Evolutionary conservation across 2,797 vertebrate species (phyloP).

Genomic region (Peromyscus attwateri): DNA sequence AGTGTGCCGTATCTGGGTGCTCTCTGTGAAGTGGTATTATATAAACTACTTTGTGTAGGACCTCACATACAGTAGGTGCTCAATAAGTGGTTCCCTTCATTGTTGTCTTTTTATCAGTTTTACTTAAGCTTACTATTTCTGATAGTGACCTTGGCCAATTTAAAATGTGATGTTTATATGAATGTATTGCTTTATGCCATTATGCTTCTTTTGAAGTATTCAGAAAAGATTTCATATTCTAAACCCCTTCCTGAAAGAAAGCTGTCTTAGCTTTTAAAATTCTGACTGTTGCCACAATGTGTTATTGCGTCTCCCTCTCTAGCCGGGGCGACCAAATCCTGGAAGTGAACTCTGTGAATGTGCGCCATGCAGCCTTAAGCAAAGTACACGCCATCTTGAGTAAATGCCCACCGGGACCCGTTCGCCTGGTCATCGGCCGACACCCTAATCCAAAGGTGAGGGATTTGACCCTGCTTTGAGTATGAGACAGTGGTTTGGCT

Average conservation of each 20-base stretch:
- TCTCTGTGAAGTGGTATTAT: not conserved
- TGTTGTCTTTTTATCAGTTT: not conserved
- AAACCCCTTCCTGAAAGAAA: conserved; percentile 10
- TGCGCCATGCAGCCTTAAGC: conserved; percentile 94
- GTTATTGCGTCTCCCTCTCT: conserved; percentile 66
- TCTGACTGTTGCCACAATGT: not conserved
- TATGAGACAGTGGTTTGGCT: not conserved
- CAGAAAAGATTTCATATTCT: not conserved
- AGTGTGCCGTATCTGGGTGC: not conserved
- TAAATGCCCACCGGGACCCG: conserved; percentile 95
- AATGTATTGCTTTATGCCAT: not conserved
- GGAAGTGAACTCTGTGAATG: conserved; percentile 96
- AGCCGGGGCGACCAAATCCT: conserved; percentile 98
- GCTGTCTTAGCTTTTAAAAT: not conserved
- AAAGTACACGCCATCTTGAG: conserved; percentile 97
- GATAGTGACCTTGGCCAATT: not conserved
- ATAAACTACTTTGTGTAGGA: not conserved
- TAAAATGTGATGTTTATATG: conserved; percentile 36
- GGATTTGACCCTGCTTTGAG: not conserved
- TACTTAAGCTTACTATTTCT: conserved; percentile 25
- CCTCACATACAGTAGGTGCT: not conserved
- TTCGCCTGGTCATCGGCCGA: conserved; percentile 96
- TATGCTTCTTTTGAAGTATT: conserved; percentile 39
- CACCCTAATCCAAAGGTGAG: conserved; percentile 97
- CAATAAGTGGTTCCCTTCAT: not conserved